These are phyloP conservation scores for Danaus plexippus DNA, from an alignment of 1,140 invertebrate genomes.

Conservation along the genomic window DNA sequence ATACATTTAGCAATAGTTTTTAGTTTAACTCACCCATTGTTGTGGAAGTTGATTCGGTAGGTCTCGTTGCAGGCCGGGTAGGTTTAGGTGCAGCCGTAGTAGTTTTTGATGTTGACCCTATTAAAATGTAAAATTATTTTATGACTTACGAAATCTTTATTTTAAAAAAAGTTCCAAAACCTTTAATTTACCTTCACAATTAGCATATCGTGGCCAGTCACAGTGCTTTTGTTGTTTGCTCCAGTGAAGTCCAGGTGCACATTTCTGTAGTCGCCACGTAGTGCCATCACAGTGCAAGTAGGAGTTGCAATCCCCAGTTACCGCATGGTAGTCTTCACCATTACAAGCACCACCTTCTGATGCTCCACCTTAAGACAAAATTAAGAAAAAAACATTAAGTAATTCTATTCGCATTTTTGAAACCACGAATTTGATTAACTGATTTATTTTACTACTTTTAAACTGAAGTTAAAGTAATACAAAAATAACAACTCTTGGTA, in stretches of 20 bases:
- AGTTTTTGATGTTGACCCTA: constrained; percentile 29
- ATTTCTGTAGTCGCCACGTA: constrained; percentile 75
- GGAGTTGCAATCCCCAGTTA: constrained; percentile 79
- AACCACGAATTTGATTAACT: no score
- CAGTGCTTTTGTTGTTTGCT: constrained; percentile 77
- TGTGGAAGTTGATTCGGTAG: constrained; percentile 28
- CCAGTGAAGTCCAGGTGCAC: constrained; percentile 86
- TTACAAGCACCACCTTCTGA: constrained; percentile 69
- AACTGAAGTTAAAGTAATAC: no score
- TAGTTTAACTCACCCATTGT: constrained; percentile 14
- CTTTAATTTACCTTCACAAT: constrained; percentile 69
- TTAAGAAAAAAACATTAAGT: no score
- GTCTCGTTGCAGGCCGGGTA: constrained; percentile 29
- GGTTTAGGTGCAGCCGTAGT: constrained; percentile 38
- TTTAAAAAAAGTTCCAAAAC: no score
- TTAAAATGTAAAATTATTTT: not conserved
- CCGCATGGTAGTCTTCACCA: constrained; percentile 76
- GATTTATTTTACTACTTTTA: no score
- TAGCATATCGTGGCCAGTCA: constrained; percentile 84
- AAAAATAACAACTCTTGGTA: no score
- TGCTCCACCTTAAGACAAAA: constrained; percentile 2
- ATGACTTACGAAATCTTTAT: not conserved
- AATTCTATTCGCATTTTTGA: no score
- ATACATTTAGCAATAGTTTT: not conserved
- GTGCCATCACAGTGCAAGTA: constrained; percentile 83